Conservation (phyloP, 2,113 vertebrate genomes). For the Clarias macrocephalus region DNA sequence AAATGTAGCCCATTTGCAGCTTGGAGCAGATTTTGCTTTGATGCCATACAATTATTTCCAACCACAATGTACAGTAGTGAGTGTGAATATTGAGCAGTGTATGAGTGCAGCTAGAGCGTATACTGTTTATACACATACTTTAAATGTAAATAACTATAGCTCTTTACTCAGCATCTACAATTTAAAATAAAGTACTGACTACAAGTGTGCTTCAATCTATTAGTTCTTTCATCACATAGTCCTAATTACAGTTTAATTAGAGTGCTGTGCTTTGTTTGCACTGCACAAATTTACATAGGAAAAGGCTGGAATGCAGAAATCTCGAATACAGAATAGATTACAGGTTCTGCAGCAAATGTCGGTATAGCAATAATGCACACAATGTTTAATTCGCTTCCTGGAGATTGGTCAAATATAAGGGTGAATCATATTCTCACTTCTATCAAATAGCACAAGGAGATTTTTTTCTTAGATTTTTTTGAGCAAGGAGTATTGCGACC, state of each 20-base stretch:
- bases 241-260: background rate
- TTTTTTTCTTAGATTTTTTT: too few relatives aligned
- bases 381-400: background rate
- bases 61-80: background rate
- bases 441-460: too few relatives aligned
- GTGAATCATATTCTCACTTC: background rate
- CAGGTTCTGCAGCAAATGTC: too few relatives aligned
- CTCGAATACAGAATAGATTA: background rate
- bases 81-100: background rate
- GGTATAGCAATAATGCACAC: background rate
- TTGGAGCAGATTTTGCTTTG: background rate
- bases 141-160: background rate
- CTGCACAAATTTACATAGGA: background rate
- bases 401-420: background rate
- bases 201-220: background rate
- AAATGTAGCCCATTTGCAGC: background rate
- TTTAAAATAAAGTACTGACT: background rate
- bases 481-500: background rate
- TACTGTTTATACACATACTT: background rate
- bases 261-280: background rate
- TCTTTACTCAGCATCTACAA: background rate
- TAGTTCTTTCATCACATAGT: background rate
- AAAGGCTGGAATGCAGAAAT: background rate
- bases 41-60: background rate
- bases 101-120: background rate